phyloP scores from a whole-genome alignment of 2,797 vertebrate species.

The Hylomyscus alleni region DNA sequence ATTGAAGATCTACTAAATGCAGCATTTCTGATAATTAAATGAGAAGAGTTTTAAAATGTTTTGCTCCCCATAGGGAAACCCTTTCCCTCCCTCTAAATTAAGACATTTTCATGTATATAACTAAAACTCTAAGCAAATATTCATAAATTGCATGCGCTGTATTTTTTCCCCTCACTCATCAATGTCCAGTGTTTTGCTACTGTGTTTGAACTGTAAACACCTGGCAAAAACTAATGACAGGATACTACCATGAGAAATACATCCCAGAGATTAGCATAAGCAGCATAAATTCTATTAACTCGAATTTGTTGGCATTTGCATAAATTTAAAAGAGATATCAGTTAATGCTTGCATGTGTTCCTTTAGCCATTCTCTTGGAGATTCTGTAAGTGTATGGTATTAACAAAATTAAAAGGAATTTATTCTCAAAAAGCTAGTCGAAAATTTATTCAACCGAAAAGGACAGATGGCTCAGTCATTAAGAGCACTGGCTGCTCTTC shows the following conservation, averaged over 20 bases:
- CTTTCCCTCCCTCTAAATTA: not conserved
- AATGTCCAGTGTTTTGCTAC: not conserved
- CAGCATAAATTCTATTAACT: not conserved
- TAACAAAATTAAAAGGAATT: not conserved
- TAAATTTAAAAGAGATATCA: conserved; percentile 9
- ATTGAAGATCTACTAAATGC: not conserved
- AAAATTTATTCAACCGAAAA: not conserved
- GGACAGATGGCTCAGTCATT: too few relatives aligned
- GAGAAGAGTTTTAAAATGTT: conserved; percentile 22
- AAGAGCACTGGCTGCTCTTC: not conserved
- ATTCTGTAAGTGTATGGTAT: conserved; percentile 10
- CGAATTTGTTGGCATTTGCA: conserved; percentile 12
- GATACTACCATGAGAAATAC: not conserved
- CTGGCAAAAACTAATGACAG: not conserved
- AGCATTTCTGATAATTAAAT: conserved; percentile 8
- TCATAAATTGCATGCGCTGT: not conserved
- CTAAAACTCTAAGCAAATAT: conserved; percentile 17
- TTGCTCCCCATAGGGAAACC: not conserved
- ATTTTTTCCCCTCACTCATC: conserved; percentile 8
- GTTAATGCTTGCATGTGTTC: not conserved
- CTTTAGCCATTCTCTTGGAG: not conserved
- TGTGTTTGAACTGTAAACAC: not conserved
- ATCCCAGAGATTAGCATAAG: conserved; percentile 16
- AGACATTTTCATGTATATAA: not conserved
- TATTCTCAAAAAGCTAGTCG: conserved; percentile 42